These are phyloP conservation scores for Dasyornis broadbenti DNA, from an alignment of 2,113 vertebrate species.

Conservation along the genomic window DNA sequence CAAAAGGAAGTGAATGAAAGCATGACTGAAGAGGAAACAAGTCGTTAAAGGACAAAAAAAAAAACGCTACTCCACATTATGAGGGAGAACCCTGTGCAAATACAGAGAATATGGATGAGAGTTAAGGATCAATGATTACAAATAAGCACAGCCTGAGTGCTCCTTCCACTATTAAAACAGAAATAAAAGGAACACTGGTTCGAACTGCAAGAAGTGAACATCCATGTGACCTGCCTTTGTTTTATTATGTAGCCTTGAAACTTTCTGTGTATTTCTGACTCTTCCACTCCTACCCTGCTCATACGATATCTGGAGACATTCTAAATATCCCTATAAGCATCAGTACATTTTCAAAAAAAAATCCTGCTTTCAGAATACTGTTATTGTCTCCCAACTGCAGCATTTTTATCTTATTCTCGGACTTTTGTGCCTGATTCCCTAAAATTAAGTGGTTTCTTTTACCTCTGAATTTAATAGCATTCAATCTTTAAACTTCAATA, in stretches of 20 bases:
- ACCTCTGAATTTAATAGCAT: not conserved
- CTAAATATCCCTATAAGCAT: not conserved
- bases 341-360: not conserved
- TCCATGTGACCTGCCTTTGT: not conserved
- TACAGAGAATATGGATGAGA: not conserved
- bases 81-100: not conserved
- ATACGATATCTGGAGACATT: not conserved
- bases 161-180: not conserved
- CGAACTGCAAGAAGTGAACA: not conserved
- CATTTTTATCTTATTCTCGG: not conserved
- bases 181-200: not conserved
- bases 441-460: not conserved
- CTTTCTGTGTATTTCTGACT: not conserved
- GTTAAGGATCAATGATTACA: not conserved
- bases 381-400: not conserved
- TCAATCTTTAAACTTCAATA: not conserved
- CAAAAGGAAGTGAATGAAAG: slow-evolving; percentile 36
- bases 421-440: accelerated
- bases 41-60: not conserved
- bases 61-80: not conserved
- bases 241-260: not conserved
- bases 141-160: not conserved
- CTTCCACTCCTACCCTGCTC: not conserved
- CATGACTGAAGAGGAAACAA: slow-evolving; percentile 17
- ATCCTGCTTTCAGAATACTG: not conserved